Base-by-base conservation (phyloP, 2,888 invertebrate species). In the Corythucha ciliata region DNA sequence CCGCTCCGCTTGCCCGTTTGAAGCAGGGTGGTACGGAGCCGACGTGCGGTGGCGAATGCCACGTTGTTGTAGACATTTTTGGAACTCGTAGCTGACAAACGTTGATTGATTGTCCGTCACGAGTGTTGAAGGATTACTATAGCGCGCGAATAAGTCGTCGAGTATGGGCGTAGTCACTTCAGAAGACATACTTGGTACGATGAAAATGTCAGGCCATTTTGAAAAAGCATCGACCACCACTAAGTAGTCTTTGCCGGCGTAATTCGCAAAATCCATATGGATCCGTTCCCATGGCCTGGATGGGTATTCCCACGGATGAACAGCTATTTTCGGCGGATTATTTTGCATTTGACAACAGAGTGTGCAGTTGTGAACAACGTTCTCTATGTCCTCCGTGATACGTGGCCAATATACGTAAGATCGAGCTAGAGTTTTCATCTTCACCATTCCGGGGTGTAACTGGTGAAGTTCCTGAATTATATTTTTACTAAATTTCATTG, bases 1-100 rank as follows among this genome's bases (percentile, higher is more conserved):
- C 33, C 45, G 16, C 20, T 45, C 45, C 4, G 45, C 45, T 20
- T 45, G 45, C 10, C 45, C 32, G 14, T 53, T 53, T 12, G 50
- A 53, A 1, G 50, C 50, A 3, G 50, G 45, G 32, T 54, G 54
- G 25, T 39, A 51, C 2, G 54, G 54, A n/a, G 47, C 50, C 12
- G 40, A 32, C 12, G 49, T 54, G 10, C 25, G 45, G 33, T 40
- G 46, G 1, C 36, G 33, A 7, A 46, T 20, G 2, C 22, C 46
- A 21, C 36, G 20, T 4, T 14, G 10, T 46, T 34, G 10, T 10
- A 34, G 33, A 21, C 33, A 46, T 10, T 32, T 33, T 20, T 46
- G 18, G 14, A 46, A 46, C n/a, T 29, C 16, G 5, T 24, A 16
- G 10, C 47, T 39, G 3, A 47, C 48, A 33, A 52, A 47, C 2